phyloP scores from a whole-genome alignment of 2,797 vertebrate species.

The Cyprinella venusta region DNA sequence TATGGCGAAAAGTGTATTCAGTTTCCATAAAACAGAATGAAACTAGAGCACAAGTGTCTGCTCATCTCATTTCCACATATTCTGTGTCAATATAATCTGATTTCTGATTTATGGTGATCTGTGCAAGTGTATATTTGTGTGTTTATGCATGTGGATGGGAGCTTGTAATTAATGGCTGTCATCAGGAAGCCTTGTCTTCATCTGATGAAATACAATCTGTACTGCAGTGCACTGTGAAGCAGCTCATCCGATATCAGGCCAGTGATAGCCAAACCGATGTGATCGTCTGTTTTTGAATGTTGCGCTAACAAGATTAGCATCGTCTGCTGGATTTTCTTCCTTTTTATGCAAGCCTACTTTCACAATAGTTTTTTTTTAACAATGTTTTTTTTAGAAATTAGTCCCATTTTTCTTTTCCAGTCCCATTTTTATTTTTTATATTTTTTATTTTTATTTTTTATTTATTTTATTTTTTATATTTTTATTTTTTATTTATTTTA shows the following conservation, averaged over 20 bases:
- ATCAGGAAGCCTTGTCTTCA: slow-evolving; percentile 15
- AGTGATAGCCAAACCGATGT: slow-evolving; percentile 3
- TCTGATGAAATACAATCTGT: slow-evolving; percentile 33
- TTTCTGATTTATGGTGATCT: slow-evolving; percentile 20
- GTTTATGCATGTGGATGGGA: slow-evolving; percentile 9
- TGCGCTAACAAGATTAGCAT: background rate
- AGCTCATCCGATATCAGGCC: slow-evolving; percentile 6
- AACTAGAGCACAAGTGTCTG: background rate
- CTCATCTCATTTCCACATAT: background rate
- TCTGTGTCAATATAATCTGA: background rate
- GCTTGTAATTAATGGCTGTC: slow-evolving; percentile 21
- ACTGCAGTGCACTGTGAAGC: background rate
- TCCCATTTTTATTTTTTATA: no score
- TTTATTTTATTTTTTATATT: no score
- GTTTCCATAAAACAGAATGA: no score
- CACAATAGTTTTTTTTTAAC: background rate
- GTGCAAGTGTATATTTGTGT: slow-evolving; percentile 8
- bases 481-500: no score
- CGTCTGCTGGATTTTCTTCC: background rate
- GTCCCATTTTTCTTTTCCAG: background rate
- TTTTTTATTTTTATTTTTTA: no score
- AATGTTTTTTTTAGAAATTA: background rate
- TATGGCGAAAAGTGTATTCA: background rate
- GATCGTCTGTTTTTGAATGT: slow-evolving; percentile 7
- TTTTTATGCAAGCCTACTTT: slow-evolving; percentile 1